phyloP scores from a whole-genome alignment of 2,888 invertebrate genomes.

The Minunthozetes semirufus region DNA sequence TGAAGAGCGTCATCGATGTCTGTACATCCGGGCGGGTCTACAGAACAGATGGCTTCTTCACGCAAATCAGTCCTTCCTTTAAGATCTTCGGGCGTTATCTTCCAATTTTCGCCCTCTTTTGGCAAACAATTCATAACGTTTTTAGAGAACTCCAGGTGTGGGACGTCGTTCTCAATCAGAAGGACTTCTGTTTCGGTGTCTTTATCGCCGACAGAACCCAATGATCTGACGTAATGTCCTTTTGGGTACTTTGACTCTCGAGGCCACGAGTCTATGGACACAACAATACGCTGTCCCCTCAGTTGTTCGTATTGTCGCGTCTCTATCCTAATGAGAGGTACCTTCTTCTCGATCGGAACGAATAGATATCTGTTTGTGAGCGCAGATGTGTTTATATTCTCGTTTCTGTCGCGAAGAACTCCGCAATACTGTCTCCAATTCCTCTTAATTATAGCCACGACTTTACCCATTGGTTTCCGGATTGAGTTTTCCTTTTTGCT shows the following conservation, averaged over 20 bases:
- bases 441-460: slow-evolving; percentile 90
- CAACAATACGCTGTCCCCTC: slow-evolving; percentile 77
- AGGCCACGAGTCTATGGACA: slow-evolving; percentile 95
- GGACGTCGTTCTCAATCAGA: slow-evolving; percentile 90
- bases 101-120: slow-evolving; percentile 43
- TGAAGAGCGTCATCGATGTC: slow-evolving; percentile 94
- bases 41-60: slow-evolving; percentile 74
- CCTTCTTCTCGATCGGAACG: slow-evolving; percentile 84
- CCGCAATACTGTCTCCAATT: slow-evolving; percentile 99
- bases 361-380: slow-evolving; percentile 57
- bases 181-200: slow-evolving; percentile 92
- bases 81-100: slow-evolving; percentile 47
- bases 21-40: slow-evolving; percentile 82
- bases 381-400: slow-evolving; percentile 3
- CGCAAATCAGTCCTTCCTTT: slow-evolving; percentile 44
- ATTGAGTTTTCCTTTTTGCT: not conserved
- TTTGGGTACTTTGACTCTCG: slow-evolving; percentile 78
- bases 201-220: slow-evolving; percentile 87
- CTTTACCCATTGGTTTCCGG: slow-evolving; percentile 39
- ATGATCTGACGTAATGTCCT: slow-evolving; percentile 88
- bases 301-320: slow-evolving; percentile 77
- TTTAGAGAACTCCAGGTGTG: slow-evolving; percentile 89
- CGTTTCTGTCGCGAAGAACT: slow-evolving; percentile 61
- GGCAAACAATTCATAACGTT: slow-evolving; percentile 88
- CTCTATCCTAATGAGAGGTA: slow-evolving; percentile 91